Evolutionary conservation across 2,797 vertebrate genomes (phyloP).

Genomic region (Tachyglossus aculeatus): DNA sequence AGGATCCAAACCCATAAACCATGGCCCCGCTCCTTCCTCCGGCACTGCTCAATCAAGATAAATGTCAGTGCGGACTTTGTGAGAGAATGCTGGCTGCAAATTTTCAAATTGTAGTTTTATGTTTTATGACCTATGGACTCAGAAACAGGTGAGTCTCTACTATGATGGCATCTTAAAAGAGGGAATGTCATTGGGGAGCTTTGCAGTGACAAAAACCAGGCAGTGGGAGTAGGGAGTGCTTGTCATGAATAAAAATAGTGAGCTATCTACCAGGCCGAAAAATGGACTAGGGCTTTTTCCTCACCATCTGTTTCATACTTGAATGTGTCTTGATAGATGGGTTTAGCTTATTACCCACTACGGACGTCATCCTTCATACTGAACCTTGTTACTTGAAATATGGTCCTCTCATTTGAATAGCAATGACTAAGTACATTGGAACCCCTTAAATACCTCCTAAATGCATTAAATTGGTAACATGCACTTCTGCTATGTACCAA

Average conservation of each 20-base stretch:
- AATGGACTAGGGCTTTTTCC: constrained; percentile 59
- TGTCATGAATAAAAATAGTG: constrained; percentile 64
- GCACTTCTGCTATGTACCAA: constrained; percentile 55
- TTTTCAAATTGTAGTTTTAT: background rate
- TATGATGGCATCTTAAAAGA: constrained; percentile 32
- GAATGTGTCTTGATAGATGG: constrained; percentile 73
- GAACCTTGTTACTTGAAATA: constrained; percentile 74
- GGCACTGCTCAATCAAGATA: too few species aligned
- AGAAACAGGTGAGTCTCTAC: constrained; percentile 46
- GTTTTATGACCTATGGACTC: constrained; percentile 20
- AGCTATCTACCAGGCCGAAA: constrained; percentile 58
- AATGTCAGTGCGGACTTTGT: background rate
- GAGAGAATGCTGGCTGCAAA: background rate
- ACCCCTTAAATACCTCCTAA: constrained; percentile 73
- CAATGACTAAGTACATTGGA: constrained; percentile 75
- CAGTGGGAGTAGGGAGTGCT: too few species aligned
- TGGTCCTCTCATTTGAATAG: constrained; percentile 69
- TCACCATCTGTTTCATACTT: constrained; percentile 71
- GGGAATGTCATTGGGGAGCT: constrained; percentile 47
- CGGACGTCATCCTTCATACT: constrained; percentile 69
- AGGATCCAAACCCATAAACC: too few species aligned
- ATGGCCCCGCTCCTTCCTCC: too few species aligned
- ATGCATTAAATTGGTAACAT: constrained; percentile 74
- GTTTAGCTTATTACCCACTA: constrained; percentile 71
- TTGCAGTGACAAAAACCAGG: constrained; percentile 60